Base-by-base conservation (phyloP, 2,888 invertebrate species). In the Archips crataeganus region DNA sequence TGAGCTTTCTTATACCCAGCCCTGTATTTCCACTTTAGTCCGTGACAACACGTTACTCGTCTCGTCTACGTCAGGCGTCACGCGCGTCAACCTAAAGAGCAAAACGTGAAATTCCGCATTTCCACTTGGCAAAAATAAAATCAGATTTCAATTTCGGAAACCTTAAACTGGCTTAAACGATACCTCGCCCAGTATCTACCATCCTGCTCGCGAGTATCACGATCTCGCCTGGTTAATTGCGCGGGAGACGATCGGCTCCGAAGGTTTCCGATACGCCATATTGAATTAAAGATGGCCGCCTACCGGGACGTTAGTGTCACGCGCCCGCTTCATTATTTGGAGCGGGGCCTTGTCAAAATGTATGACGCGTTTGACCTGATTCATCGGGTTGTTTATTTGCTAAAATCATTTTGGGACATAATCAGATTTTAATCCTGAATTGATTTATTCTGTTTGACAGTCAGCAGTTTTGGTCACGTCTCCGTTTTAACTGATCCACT, bases 251-350 rank as follows among this genome's bases (percentile, higher is more conserved):
- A 34, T 61, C 51, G 23, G 5, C 51, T 51, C 23, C 23, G 42
- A 23, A 36, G 45, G 59, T 15, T 64, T 42, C 70, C 66, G 54
- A 69, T 49, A 63, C 68, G 65, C 72, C 63, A 69, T 64, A 73
- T 73, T 69, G 73, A 51, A 62, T 73, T 60, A 64, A 64, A 69
- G 73, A 73, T 68, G 63, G 67, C 71, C 54, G 62, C 54, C 57
- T 73, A 49, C 67, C 59, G 62, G 45, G 32, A 67, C 23, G 61
- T 62, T 62, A 42, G 36, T 39, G 59, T 57, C 59, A 49, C 60
- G 36, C 49, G 49, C 57, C 15, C 3, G 9, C 62, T 49, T 49
- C 65, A 65, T 65, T 65, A 65, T 51, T 49, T 36, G 62, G 45
- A 45, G 36, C 11, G 6, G 51, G 64, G 67, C 42, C 67, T 67